Percentiles rank a stretch among this genome's conserved stretches.
Conservation (phyloP, 2,888 invertebrate genomes). For the Drosophila koepferae region DNA sequence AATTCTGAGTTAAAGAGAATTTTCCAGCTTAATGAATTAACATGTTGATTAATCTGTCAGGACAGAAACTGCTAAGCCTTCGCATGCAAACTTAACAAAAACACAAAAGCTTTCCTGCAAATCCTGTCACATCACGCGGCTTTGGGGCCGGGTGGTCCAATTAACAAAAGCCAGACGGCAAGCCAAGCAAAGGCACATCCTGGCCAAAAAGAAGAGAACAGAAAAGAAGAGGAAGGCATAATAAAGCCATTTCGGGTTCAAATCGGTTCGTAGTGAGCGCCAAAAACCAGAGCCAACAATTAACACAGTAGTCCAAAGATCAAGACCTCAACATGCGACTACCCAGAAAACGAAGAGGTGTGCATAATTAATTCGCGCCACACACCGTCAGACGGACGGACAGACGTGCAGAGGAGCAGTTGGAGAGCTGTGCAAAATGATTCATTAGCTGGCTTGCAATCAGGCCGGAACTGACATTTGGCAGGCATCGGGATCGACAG, state of each 20-base stretch:
- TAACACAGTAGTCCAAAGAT: slow-evolving; percentile 85
- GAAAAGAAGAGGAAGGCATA: slow-evolving; percentile 51
- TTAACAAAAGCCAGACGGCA: slow-evolving; percentile 55
- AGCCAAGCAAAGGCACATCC: slow-evolving; percentile 46
- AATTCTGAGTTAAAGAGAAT: not conserved
- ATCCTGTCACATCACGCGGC: slow-evolving; percentile 43
- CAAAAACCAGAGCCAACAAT: slow-evolving; percentile 72
- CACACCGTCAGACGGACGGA: slow-evolving; percentile 18
- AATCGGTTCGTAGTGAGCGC: slow-evolving; percentile 62
- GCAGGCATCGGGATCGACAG: slow-evolving; percentile 29
- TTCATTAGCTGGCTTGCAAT: slow-evolving; percentile 80
- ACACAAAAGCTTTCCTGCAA: slow-evolving; percentile 45
- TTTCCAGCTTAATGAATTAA: slow-evolving; percentile 49
- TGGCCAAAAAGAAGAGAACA: slow-evolving; percentile 18
- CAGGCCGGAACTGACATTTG: slow-evolving; percentile 81
- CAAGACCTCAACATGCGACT: slow-evolving; percentile 78
- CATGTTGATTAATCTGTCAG: slow-evolving; percentile 66
- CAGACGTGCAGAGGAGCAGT: slow-evolving; percentile 10
- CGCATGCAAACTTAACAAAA: slow-evolving; percentile 65
- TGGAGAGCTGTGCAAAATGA: slow-evolving; percentile 74
- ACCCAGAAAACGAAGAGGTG: slow-evolving; percentile 69
- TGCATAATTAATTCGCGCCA: slow-evolving; percentile 84
- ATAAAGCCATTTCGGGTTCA: slow-evolving; percentile 79
- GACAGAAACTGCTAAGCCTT: slow-evolving; percentile 8
- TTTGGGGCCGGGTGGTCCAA: slow-evolving; percentile 70